Conservation (phyloP, 2,113 vertebrate genomes). For the Sisor rabdophorus region DNA sequence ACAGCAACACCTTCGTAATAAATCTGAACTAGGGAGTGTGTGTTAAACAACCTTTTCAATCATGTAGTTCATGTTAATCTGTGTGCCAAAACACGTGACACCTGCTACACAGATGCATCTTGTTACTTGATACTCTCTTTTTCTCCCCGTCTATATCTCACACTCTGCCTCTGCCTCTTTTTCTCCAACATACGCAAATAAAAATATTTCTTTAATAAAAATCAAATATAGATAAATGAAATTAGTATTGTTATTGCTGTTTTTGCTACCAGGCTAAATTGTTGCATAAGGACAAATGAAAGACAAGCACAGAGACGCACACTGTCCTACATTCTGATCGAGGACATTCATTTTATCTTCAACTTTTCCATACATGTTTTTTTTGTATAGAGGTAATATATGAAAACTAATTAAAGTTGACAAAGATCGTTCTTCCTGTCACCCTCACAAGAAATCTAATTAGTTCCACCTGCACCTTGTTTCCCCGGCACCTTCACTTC, state of each 20-base stretch:
- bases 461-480: no score
- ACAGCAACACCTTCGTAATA: slow-evolving; percentile 25
- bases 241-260: no score
- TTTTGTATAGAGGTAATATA: background rate
- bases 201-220: no score
- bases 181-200: no score
- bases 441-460: no score
- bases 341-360: background rate
- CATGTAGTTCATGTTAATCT: slow-evolving; percentile 30
- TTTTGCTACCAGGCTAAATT: no score
- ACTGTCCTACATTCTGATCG: background rate
- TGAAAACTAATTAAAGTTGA: background rate
- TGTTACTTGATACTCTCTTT: background rate
- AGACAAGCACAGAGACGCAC: slow-evolving; percentile 29
- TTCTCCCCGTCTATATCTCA: no score
- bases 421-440: background rate
- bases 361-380: background rate
- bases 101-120: slow-evolving; percentile 33
- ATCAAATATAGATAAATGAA: no score
- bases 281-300: background rate
- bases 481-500: no score
- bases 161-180: no score
- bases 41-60: slow-evolving; percentile 40
- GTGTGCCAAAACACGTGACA: slow-evolving; percentile 26
- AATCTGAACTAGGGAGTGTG: slow-evolving; percentile 22